Conservation (phyloP, 2,113 vertebrate genomes). For the Lycocorax pyrrhopterus region DNA sequence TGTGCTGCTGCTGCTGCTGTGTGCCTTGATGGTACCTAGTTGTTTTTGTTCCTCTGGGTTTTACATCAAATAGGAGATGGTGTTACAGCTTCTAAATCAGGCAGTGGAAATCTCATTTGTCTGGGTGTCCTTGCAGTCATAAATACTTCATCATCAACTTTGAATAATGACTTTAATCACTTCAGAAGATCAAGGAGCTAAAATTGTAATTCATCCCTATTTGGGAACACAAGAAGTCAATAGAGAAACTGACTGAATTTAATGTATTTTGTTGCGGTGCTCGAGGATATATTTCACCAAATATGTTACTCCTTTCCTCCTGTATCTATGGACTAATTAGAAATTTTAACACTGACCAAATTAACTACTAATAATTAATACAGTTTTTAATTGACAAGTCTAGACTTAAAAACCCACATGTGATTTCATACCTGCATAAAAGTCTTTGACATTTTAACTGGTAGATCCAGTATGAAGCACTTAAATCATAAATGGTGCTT, state of each 20-base stretch:
- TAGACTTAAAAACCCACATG: not conserved
- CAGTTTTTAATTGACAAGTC: not conserved
- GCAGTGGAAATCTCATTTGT: not conserved
- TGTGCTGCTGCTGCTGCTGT: not conserved
- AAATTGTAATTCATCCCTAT: not conserved
- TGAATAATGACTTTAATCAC: not conserved
- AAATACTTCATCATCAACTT: not conserved
- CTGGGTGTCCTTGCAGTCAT: not conserved
- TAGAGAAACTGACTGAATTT: not conserved
- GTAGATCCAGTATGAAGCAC: not conserved
- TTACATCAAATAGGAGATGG: not conserved
- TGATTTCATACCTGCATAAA: not conserved
- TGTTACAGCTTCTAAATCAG: not conserved
- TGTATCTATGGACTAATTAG: not conserved
- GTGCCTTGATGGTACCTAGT: accelerated
- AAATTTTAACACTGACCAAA: not conserved
- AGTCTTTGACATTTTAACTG: not conserved
- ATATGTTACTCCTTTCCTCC: not conserved
- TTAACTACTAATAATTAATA: not conserved
- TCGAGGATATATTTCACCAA: not conserved
- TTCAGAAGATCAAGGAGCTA: not conserved
- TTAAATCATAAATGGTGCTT: accelerated
- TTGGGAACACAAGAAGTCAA: not conserved
- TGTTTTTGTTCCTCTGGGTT: not conserved
- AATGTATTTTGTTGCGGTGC: not conserved